Conservation (phyloP, 2,113 vertebrate species). For the Verasper variegatus region DNA sequence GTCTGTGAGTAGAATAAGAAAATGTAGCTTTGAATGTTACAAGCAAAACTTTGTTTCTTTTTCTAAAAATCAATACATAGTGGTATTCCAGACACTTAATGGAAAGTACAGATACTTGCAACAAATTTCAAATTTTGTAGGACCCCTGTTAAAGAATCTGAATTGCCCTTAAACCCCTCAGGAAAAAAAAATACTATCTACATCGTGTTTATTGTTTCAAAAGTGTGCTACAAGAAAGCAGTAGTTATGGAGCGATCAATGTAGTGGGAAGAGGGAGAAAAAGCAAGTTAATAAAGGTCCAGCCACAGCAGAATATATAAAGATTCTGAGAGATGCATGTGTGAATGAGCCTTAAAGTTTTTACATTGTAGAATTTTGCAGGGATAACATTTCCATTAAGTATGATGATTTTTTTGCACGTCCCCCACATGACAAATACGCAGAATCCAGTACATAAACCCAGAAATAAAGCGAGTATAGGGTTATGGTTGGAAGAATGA, state of each 20-base stretch:
- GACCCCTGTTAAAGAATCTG: not conserved
- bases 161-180: not conserved
- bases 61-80: not conserved
- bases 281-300: not conserved
- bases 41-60: not conserved
- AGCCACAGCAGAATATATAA: constrained; percentile 3
- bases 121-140: too few relatives aligned
- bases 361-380: too few relatives aligned
- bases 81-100: not conserved
- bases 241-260: constrained; percentile 34
- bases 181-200: not conserved
- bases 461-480: not conserved
- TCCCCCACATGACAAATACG: not conserved
- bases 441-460: not conserved
- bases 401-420: too few relatives aligned
- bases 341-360: not conserved
- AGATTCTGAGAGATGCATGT: not conserved
- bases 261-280: constrained; percentile 27
- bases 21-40: not conserved
- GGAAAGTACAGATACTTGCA: not conserved
- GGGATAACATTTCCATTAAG: too few relatives aligned
- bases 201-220: constrained; percentile 7
- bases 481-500: not conserved
- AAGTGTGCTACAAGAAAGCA: constrained; percentile 20
- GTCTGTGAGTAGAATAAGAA: constrained; percentile 5